Evolutionary conservation across 2,113 vertebrate species (phyloP).

Genomic region (Percopsis transmontana): DNA sequence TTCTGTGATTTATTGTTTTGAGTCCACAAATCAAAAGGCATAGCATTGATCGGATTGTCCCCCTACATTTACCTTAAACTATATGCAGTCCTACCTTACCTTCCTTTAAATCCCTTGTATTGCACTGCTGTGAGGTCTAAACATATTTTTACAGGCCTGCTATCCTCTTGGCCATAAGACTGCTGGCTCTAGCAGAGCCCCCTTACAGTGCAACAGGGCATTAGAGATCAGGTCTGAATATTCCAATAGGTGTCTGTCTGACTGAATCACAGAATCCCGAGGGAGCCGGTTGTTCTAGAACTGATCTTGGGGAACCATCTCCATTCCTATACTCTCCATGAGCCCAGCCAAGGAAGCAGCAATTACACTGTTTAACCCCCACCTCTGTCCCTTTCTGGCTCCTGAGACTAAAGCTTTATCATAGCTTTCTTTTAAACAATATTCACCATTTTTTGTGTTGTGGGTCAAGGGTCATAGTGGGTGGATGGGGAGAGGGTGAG

Average conservation of each 20-base stretch:
- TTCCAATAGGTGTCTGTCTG: slow-evolving; percentile 22
- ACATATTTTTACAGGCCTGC: slow-evolving; percentile 38
- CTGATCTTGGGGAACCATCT: slow-evolving; percentile 32
- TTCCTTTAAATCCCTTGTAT: slow-evolving; percentile 4
- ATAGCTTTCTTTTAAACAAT: slow-evolving; percentile 44
- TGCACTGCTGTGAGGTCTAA: slow-evolving; percentile 31
- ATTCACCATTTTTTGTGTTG: slow-evolving; percentile 21
- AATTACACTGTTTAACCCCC: slow-evolving; percentile 4
- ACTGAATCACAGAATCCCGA: slow-evolving; percentile 26
- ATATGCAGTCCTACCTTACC: slow-evolving; percentile 9
- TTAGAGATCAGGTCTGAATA: slow-evolving; percentile 50
- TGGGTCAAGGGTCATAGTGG: slow-evolving; percentile 16
- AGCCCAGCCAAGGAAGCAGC: background rate
- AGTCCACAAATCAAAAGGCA: background rate
- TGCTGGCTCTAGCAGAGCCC: slow-evolving; percentile 44
- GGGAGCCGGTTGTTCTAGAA: slow-evolving; percentile 9
- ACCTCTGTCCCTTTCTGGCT: slow-evolving; percentile 46
- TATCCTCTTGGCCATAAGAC: slow-evolving; percentile 35
- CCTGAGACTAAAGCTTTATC: slow-evolving; percentile 64
- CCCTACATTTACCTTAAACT: too few relatives aligned
- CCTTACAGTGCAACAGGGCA: slow-evolving; percentile 24
- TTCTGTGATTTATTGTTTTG: background rate
- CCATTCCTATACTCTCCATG: slow-evolving; percentile 2
- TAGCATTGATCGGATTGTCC: too few relatives aligned
- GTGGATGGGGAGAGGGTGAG: slow-evolving; percentile 6